A percentile compares a stretch with the other conserved stretches of the same genome.
Conservation (phyloP, 1,140 invertebrate species). For the Drosophila prosaltans region DNA sequence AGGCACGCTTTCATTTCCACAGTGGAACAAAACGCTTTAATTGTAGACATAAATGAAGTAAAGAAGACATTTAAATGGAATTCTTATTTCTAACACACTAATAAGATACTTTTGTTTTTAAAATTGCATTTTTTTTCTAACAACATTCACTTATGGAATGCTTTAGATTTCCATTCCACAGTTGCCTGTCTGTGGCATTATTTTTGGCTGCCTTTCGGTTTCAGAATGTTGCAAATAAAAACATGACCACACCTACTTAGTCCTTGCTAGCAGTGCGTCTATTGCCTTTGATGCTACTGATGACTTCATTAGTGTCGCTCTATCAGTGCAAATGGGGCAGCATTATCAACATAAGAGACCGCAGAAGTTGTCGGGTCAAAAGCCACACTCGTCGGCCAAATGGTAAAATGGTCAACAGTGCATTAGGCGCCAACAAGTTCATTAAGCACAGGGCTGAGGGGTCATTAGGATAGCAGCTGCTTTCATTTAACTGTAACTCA, state of each 20-base stretch:
- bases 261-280: slow-evolving; percentile 20
- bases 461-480: slow-evolving; percentile 55
- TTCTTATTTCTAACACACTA: neutral
- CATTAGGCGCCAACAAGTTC: slow-evolving; percentile 69
- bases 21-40: slow-evolving; percentile 16
- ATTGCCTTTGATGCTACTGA: slow-evolving; percentile 66
- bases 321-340: slow-evolving; percentile 72
- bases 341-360: slow-evolving; percentile 60
- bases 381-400: slow-evolving; percentile 29
- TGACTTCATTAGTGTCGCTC: slow-evolving; percentile 78
- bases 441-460: slow-evolving; percentile 60
- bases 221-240: slow-evolving; percentile 72
- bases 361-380: slow-evolving; percentile 64
- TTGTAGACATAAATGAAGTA: too few relatives aligned
- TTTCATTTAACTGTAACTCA: slow-evolving; percentile 61
- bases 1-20: slow-evolving; percentile 21
- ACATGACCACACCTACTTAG: slow-evolving; percentile 44
- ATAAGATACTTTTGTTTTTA: too few relatives aligned
- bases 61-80: too few relatives aligned
- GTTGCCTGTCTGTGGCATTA: slow-evolving; percentile 12
- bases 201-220: slow-evolving; percentile 8
- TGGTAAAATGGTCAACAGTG: slow-evolving; percentile 39
- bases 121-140: too few relatives aligned
- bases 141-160: too few relatives aligned
- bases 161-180: neutral